Conservation (phyloP, 2,113 vertebrate species). For the Alligator mississippiensis region DNA sequence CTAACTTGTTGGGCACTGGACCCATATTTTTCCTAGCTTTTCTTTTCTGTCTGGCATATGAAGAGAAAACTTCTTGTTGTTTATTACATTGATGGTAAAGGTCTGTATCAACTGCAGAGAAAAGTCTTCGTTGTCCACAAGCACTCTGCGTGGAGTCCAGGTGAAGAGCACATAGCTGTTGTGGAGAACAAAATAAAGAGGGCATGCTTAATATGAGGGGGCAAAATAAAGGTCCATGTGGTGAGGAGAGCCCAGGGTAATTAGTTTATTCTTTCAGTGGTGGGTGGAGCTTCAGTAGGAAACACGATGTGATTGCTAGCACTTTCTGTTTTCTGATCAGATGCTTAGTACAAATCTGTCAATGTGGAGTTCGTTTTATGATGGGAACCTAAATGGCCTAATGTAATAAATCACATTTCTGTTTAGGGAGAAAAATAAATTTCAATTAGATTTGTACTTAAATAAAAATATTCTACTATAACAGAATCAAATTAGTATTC, state of each 20-base stretch:
- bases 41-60: too few relatives aligned
- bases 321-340: accelerated
- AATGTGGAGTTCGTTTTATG: background rate
- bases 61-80: too few relatives aligned
- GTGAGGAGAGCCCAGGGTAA: background rate
- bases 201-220: background rate
- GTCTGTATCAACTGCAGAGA: background rate
- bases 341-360: background rate
- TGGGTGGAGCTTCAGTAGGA: background rate
- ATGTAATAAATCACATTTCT: background rate
- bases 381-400: background rate
- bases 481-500: conserved; percentile 26
- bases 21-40: too few relatives aligned
- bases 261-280: background rate
- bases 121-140: background rate
- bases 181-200: background rate
- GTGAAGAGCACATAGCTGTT: too few relatives aligned
- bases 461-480: background rate
- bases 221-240: background rate
- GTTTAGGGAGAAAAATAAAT: accelerated
- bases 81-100: too few relatives aligned
- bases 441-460: conserved; percentile 1
- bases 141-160: too few relatives aligned
- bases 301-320: background rate
- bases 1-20: too few relatives aligned